A percentile compares a stretch with the other conserved stretches of the same genome.
Evolutionary conservation across 2,113 vertebrate genomes (phyloP).

Genomic region (Triplophysa dalaica): DNA sequence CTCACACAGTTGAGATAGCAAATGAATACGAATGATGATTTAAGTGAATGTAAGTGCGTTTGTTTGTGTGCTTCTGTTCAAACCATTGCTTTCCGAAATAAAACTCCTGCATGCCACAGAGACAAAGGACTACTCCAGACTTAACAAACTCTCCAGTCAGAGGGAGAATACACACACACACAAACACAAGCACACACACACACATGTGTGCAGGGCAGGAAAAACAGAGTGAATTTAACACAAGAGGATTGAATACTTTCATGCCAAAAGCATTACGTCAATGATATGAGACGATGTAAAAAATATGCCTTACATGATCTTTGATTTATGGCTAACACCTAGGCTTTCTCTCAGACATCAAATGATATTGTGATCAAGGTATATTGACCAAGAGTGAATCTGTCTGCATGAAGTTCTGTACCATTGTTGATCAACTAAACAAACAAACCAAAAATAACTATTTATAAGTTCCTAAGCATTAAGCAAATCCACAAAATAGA

Average conservation of each 20-base stretch:
- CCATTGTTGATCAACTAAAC: too few relatives aligned
- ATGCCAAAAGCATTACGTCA: slow-evolving; percentile 18
- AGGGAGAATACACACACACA: slow-evolving; percentile 42
- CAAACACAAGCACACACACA: slow-evolving; percentile 24
- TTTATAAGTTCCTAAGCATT: too few relatives aligned
- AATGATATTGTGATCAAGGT: not conserved
- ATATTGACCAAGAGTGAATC: not conserved
- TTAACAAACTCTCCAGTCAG: slow-evolving; percentile 60
- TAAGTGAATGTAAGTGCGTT: slow-evolving; percentile 7
- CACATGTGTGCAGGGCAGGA: not conserved
- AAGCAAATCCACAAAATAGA: too few relatives aligned
- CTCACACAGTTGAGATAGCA: not conserved
- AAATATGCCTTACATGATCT: slow-evolving; percentile 25
- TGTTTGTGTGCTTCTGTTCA: slow-evolving; percentile 2
- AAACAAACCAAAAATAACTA: too few relatives aligned
- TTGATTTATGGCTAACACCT: not conserved
- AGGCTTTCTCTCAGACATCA: not conserved
- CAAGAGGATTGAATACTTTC: slow-evolving; percentile 7
- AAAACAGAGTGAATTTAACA: slow-evolving; percentile 14
- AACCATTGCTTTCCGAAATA: slow-evolving; percentile 45
- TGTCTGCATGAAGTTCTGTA: too few relatives aligned
- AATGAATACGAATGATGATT: slow-evolving; percentile 15
- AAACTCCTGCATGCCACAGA: slow-evolving; percentile 40
- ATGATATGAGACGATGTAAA: not conserved
- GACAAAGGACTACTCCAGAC: slow-evolving; percentile 56